phyloP scores from a whole-genome alignment of 2,888 invertebrate genomes.

The Entomobrya multifasciata region DNA sequence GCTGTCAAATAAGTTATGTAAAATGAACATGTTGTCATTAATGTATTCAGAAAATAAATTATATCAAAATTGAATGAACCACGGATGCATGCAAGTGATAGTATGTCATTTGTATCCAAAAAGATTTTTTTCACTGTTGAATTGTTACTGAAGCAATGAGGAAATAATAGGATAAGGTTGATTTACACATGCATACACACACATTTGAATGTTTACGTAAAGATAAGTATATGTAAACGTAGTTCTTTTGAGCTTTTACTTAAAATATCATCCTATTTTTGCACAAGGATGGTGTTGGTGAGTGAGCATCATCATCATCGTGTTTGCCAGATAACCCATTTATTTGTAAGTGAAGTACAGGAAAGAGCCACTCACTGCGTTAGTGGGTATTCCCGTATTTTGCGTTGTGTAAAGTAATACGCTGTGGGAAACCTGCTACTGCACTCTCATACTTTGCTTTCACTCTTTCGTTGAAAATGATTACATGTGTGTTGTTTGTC shows the following conservation, averaged over 20 bases:
- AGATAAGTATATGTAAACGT: too few species aligned
- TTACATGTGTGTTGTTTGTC: not conserved
- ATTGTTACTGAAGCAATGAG: not conserved
- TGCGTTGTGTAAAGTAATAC: constrained; percentile 1
- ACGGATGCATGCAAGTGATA: too few species aligned
- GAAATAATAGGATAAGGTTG: not conserved
- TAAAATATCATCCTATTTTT: not conserved
- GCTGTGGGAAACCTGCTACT: not conserved
- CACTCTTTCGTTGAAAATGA: not conserved
- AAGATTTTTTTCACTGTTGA: not conserved
- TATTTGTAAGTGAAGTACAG: not conserved
- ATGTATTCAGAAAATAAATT: too few species aligned
- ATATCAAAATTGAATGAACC: too few species aligned
- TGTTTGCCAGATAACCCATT: too few species aligned
- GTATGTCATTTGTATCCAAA: not conserved
- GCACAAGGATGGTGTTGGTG: too few species aligned
- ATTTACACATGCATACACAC: not conserved
- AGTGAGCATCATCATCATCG: too few species aligned
- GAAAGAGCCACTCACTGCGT: not conserved
- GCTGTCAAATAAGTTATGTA: too few species aligned
- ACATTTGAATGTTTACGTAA: too few species aligned
- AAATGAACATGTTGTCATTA: too few species aligned
- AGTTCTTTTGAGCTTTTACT: not conserved
- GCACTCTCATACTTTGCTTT: too few species aligned
- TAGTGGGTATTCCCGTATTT: not conserved